Conservation (phyloP, 2,113 vertebrate species). For the Etia nguti region DNA sequence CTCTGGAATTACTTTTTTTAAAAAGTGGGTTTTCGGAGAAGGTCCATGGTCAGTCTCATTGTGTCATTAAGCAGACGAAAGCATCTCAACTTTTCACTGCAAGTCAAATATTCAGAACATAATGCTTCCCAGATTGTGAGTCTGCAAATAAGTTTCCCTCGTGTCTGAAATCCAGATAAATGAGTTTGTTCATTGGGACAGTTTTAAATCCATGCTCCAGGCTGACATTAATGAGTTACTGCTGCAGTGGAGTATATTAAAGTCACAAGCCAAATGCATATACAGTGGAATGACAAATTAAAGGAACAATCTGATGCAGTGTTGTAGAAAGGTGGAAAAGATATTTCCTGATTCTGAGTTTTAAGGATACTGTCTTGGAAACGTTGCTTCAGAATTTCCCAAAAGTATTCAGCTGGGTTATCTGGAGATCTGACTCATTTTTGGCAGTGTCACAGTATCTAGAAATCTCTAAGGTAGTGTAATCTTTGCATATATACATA, state of each 20-base stretch:
- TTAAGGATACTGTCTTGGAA: neutral
- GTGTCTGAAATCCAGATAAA: neutral
- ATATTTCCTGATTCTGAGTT: neutral
- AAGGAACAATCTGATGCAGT: neutral
- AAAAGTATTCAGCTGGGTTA: neutral
- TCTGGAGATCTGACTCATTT: neutral
- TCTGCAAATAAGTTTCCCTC: constrained; percentile 4
- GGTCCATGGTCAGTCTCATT: constrained; percentile 15
- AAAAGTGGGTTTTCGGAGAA: neutral
- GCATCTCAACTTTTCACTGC: constrained; percentile 5
- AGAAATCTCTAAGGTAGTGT: neutral
- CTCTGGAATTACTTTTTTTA: neutral
- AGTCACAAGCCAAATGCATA: neutral
- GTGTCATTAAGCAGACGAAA: constrained; percentile 18
- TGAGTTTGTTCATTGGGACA: neutral
- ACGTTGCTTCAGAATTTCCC: neutral
- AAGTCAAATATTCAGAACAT: constrained; percentile 1
- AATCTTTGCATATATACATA: neutral
- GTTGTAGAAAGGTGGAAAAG: neutral
- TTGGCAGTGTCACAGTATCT: neutral
- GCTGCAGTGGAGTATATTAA: neutral
- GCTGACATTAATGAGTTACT: neutral
- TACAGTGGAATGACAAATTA: neutral
- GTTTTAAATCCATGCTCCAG: neutral
- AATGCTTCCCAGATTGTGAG: constrained; percentile 41